Conservation (phyloP, 2,888 invertebrate genomes). For the Boloria selene region DNA sequence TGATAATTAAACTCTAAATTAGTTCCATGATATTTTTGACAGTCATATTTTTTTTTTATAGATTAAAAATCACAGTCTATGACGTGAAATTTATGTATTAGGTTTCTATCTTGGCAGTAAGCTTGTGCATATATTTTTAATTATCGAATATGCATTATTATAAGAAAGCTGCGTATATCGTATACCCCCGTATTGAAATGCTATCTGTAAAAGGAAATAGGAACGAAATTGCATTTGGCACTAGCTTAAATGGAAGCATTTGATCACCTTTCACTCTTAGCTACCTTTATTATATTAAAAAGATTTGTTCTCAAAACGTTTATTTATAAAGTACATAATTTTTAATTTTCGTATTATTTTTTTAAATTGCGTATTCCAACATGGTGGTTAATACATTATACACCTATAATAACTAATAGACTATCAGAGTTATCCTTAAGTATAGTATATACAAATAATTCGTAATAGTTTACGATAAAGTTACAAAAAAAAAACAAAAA, state of each 20-base stretch:
- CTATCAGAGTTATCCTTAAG: slow-evolving; percentile 25
- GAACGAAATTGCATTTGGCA: slow-evolving; percentile 38
- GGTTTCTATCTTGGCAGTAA: no score
- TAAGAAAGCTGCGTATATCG: background rate
- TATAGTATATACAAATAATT: slow-evolving; percentile 27
- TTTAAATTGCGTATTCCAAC: slow-evolving; percentile 1
- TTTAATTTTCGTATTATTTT: slow-evolving; percentile 21
- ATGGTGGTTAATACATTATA: slow-evolving; percentile 17
- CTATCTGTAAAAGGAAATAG: slow-evolving; percentile 19
- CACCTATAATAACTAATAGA: slow-evolving; percentile 12
- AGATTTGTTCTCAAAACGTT: slow-evolving; percentile 7
- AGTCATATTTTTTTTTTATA: slow-evolving; percentile 11
- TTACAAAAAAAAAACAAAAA: slow-evolving; percentile 13
- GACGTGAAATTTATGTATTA: slow-evolving; percentile 10
- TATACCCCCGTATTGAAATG: slow-evolving; percentile 11
- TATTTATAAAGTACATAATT: slow-evolving; percentile 18
- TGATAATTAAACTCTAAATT: slow-evolving; percentile 16
- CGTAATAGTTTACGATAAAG: slow-evolving; percentile 22
- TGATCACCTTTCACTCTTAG: slow-evolving; percentile 8
- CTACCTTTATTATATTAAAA: slow-evolving; percentile 9
- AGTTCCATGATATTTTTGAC: slow-evolving; percentile 14
- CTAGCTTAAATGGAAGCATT: slow-evolving; percentile 32
- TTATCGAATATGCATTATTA: no score
- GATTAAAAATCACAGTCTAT: slow-evolving; percentile 19
- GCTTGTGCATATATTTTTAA: no score